Evolutionary conservation across 2,113 vertebrate species (phyloP), one percentile per base, ranked within the genome.

Genomic region (Nyctereutes procyonoides): DNA sequence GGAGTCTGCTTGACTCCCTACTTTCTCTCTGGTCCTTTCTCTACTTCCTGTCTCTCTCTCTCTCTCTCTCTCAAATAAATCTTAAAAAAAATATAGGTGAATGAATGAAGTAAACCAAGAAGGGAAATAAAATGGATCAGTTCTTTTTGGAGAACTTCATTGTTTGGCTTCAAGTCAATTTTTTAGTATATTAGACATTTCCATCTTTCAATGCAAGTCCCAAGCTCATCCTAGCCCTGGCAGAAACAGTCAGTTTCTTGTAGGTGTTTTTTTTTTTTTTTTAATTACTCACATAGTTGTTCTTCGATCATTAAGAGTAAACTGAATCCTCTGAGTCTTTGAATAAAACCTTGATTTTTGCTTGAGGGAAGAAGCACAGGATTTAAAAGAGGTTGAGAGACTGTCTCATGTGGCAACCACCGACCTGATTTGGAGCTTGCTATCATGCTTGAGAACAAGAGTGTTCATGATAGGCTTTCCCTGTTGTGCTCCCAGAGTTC

Each of bases 341-440:
- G 73, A 92, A 71, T 32, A 65, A 95, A 94, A 92, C 4, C n/a
- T 93, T 60, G 14, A 76, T 8, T 73, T 97, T 63, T 92, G 26
- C 62, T 53, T 84, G 16, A 87, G 24, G 56, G 38, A 89, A 53
- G 73, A 86, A 38, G 32, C 8, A 16, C 1, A 17, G 24, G 58
- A 24, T 35, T 8, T 48, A 19, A 55, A 20, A 43, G 15, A 76
- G 2, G 1, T 16, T 38, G 26, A 69, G 43, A 51, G 38, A 19
- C 8, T 15, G 7, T 63, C 24, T 43, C 10, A 7, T 1, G 56
- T 86, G 43, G 13, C 48, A 65, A 58, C 5, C 24, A 67, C 10
- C 1, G 9, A 8, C 17, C 38, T 53, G 17, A 28, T 85, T 14
- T 58, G 74, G 60, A 88, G 77, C 83, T 3, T 38, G 4, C 30